Conservation (phyloP, 64 coral and sea anemone species). For the Porites australiensis region DNA sequence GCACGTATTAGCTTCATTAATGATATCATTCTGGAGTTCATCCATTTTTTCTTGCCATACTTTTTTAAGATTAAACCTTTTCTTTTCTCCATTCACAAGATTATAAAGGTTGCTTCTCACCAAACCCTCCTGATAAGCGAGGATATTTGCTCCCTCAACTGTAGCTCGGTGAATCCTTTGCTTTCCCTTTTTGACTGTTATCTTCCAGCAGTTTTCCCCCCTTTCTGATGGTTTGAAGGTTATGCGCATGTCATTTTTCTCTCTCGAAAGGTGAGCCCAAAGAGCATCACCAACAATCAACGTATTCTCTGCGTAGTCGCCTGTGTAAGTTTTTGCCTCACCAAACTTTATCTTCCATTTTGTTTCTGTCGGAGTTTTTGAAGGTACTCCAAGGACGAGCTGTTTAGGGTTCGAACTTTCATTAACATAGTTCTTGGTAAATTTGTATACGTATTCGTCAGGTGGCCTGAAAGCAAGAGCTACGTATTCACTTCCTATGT, state of each 20-base stretch:
- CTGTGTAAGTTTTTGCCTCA: constrained; percentile 8
- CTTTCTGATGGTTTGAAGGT: constrained; percentile 3
- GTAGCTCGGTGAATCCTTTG: constrained; percentile 27
- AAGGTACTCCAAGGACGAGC: constrained; percentile 12
- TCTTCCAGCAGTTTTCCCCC: background rate
- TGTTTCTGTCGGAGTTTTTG: constrained; percentile 15
- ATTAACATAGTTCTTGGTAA: constrained; percentile 2
- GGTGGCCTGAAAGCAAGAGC: background rate
- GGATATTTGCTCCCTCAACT: constrained; percentile 20
- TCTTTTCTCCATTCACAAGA: constrained; percentile 7
- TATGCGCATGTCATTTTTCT: constrained; percentile 9
- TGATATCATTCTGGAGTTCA: constrained; percentile 13
- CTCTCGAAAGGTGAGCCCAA: constrained; percentile 25
- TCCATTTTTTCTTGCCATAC: background rate
- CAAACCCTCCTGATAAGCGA: constrained; percentile 6
- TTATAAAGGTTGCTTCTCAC: background rate
- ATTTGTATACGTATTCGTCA: background rate
- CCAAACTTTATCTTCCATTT: constrained; percentile 4
- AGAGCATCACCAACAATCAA: constrained; percentile 21
- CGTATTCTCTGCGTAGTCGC: constrained; percentile 13
- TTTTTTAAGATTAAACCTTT: constrained; percentile 13
- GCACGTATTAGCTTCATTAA: constrained; percentile 20
- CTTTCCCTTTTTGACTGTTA: constrained; percentile 8
- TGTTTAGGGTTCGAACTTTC: background rate
- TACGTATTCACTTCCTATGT: background rate